Base-by-base conservation (phyloP, 2,888 invertebrate species). In the Hydropsyche betteni region DNA sequence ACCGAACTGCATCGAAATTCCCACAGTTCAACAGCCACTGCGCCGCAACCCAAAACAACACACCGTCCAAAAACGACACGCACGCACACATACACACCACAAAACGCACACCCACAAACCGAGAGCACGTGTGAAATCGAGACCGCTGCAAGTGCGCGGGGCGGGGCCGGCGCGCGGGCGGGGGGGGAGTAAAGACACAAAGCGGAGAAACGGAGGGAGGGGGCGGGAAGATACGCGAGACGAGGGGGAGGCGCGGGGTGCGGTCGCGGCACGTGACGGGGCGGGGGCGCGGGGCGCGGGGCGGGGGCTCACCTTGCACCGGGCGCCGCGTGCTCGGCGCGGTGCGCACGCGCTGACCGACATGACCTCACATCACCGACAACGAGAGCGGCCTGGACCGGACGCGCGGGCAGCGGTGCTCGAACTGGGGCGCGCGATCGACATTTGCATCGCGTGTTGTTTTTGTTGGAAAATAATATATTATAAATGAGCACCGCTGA, bases 261-360 rank as follows among this genome's bases (percentile, higher is more conserved):
- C 16, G 14, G 55, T 7, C 55, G 16, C 7, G 24, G 58, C 36
- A 64, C 64, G 64, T 64, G 36, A 64, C 64, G 12, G 64, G 64
- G 61, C 8, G 33, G 16, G 34, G 68, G 68, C 4, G n/a, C 16
- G 16, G 34, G 68, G 68, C 4, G n/a, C 16, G 64, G 34, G 68
- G 68, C 38, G 6, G 69, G 16, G 38, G 68, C 68, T 44, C 68
- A 38, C 68, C 58, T 58, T 58, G 58, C 68, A 36, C 24, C 64
- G 64, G 64, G 24, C 64, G 64, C 64, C 68, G 44, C 58, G 58
- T 58, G 58, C 16, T 58, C 24, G 14, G 8, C 58, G 34, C 1
- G 5, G 24, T 12, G 69, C 69, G 69, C 69, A 69, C 69, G 16
- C 24, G 50, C 69, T 16, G 5, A 34, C n/a, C 36, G 64, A 64